Base-by-base conservation (phyloP, 2,888 invertebrate species). In the Colostygia pectinataria region DNA sequence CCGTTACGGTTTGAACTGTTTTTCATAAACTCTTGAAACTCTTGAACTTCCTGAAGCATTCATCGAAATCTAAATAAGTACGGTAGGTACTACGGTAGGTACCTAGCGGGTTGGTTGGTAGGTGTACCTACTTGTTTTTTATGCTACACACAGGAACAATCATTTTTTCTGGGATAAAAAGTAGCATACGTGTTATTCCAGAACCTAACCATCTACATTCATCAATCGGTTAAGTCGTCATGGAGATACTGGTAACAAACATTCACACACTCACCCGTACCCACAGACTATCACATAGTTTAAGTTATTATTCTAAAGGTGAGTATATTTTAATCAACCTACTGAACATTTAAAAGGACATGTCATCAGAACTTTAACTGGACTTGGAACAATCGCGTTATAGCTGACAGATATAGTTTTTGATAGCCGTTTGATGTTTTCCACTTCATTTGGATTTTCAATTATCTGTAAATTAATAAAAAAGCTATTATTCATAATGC, bases 21-120 rank as follows among this genome's bases (percentile, higher is more conserved):
- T 42, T 68, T 73, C 59, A 92, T 67, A 63, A 92, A 93, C 24
- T 91, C 89, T 77, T 92, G 88, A 66, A 91, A 91, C 33, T 85
- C 68, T 71, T 90, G 89, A 4, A 91, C 90, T 76, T 92, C 92
- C 91, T 92, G 51, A 33, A 43, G 27, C 8, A n/a, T n/a, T n/a
- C n/a, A n/a, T n/a, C n/a, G 4, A 24, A 39, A 10, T 14, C 13
- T 29, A 27, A 9, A 28, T 12, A 24, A 8, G 24, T 24, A 1
- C 8, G n/a, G n/a, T n/a, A n/a, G n/a, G n/a, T n/a, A n/a, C n/a
- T n/a, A n/a, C n/a, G n/a, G 25, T 25, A 25, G 25, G 25, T 25
- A 25, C 24, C 7, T 24, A 24, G 1, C 24, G 2, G 4, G 18
- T n/a, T n/a, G n/a, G n/a, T n/a, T n/a, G n/a, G n/a, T n/a, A n/a